Evolutionary conservation across 2,113 vertebrate species (phyloP).

Genomic region (Cyphomyrus plagiostoma): DNA sequence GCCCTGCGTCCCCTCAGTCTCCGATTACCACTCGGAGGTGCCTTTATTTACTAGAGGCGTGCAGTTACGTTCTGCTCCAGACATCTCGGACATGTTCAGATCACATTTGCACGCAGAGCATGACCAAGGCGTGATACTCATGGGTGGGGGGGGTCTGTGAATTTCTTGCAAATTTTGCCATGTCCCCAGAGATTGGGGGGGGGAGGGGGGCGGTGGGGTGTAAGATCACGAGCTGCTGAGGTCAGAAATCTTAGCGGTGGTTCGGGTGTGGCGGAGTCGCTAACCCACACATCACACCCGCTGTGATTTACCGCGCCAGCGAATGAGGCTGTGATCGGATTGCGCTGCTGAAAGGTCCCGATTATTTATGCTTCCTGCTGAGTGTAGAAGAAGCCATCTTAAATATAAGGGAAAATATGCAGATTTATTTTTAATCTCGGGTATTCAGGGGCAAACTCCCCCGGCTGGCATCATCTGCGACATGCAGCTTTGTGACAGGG

Average conservation of each 20-base stretch:
- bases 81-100: background rate
- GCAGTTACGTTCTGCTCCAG: background rate
- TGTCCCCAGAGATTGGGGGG: background rate
- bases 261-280: background rate
- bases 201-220: background rate
- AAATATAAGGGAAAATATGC: background rate
- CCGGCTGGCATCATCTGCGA: background rate
- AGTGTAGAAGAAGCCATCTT: background rate
- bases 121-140: background rate
- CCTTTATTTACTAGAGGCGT: background rate
- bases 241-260: background rate
- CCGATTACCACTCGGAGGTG: background rate
- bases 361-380: background rate
- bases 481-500: background rate
- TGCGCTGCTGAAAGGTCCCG: background rate
- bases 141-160: background rate
- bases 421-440: background rate
- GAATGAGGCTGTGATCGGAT: background rate
- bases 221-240: background rate
- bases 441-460: background rate
- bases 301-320: background rate
- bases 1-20: background rate
- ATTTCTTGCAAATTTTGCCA: background rate
- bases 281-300: background rate
- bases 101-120: background rate